phyloP scores from a whole-genome alignment of 92 coral and sea anemone species.

The Micromussa lordhowensis region DNA sequence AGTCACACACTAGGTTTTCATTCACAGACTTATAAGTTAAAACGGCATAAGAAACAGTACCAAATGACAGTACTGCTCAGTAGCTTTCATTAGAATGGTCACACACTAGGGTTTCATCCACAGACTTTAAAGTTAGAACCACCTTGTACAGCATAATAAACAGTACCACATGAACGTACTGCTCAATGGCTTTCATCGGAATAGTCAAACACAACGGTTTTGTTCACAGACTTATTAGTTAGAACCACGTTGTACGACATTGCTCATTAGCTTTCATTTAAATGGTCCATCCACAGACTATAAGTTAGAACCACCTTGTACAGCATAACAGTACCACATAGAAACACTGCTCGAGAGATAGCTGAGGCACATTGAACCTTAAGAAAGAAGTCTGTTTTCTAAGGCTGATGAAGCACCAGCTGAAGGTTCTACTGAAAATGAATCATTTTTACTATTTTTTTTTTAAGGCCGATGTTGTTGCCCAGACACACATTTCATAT shows the following conservation, averaged over 20 bases:
- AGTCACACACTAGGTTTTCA: too few relatives aligned
- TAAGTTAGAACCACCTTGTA: background rate
- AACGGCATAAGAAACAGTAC: too few relatives aligned
- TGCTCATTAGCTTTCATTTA: too few relatives aligned
- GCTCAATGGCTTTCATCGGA: background rate
- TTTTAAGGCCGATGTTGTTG: constrained; percentile 92
- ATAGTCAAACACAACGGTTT: background rate
- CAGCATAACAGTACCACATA: background rate
- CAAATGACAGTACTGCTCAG: too few relatives aligned
- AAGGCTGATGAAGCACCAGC: background rate
- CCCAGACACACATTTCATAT: constrained; percentile 91
- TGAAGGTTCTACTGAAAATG: background rate
- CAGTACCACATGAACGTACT: background rate
- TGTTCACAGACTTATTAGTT: background rate
- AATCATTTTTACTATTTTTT: background rate
- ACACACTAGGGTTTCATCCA: too few relatives aligned
- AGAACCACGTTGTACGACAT: background rate
- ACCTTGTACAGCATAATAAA: background rate
- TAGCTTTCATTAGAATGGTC: too few relatives aligned
- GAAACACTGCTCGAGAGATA: background rate
- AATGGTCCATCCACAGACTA: too few relatives aligned
- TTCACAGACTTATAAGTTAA: too few relatives aligned
- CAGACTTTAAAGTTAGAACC: background rate
- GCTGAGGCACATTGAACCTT: background rate
- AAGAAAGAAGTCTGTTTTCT: too few relatives aligned